Evolutionary conservation across 2,888 invertebrate species (phyloP).

Genomic region (Palloptera scutellata): DNA sequence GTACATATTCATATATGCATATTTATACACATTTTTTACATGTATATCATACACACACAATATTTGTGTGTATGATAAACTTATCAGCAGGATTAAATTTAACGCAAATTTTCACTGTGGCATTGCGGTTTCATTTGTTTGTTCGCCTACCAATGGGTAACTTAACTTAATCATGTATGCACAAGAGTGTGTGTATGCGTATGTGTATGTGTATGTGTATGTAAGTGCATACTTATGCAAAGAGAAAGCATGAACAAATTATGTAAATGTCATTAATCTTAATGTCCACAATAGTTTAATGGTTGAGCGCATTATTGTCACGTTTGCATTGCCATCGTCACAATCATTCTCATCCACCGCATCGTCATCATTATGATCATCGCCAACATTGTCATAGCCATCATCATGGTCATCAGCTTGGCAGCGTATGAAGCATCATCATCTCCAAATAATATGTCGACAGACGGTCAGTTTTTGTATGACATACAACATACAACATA

Average conservation of each 20-base stretch:
- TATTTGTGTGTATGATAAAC: too few species aligned
- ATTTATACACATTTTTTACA: too few species aligned
- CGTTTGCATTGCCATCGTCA: slow-evolving; percentile 39
- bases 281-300: slow-evolving; percentile 58
- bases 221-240: slow-evolving; percentile 12
- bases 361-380: neutral
- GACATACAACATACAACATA: too few species aligned
- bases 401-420: neutral
- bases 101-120: slow-evolving; percentile 16
- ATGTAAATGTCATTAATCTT: slow-evolving; percentile 58
- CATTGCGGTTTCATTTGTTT: neutral
- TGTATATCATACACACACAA: neutral
- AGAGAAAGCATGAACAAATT: slow-evolving; percentile 47
- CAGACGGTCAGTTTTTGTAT: neutral
- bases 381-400: neutral
- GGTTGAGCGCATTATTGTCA: slow-evolving; percentile 56
- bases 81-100: slow-evolving; percentile 2
- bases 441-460: neutral
- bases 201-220: slow-evolving; percentile 3
- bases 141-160: neutral
- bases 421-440: neutral
- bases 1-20: too few species aligned
- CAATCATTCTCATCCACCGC: neutral
- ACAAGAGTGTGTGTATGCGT: neutral
- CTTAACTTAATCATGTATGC: neutral